These are phyloP conservation scores for Cyprinella venusta DNA, from an alignment of 2,797 vertebrate genomes.

Conservation along the genomic window DNA sequence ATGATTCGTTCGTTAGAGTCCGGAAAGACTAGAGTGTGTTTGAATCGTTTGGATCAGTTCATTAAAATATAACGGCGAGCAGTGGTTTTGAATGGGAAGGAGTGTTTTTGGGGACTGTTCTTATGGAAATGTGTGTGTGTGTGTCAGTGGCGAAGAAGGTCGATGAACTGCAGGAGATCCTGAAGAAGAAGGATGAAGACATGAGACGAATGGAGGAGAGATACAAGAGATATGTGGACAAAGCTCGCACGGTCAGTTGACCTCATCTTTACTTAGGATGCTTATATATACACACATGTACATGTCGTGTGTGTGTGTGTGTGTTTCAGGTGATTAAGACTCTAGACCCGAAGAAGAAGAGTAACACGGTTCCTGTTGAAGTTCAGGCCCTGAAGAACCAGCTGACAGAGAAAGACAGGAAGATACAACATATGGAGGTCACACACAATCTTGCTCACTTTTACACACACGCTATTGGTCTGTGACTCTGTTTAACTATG, in stretches of 20 bases:
- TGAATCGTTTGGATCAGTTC: neutral
- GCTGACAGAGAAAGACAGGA: constrained; percentile 82
- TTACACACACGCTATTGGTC: no score
- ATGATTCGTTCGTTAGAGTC: neutral
- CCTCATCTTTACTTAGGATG: neutral
- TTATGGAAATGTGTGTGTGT: neutral
- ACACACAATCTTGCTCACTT: neutral
- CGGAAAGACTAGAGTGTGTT: neutral
- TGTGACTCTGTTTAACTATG: neutral
- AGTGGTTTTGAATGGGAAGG: neutral
- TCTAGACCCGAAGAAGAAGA: no score
- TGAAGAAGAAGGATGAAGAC: constrained; percentile 89
- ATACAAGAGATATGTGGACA: constrained; percentile 88
- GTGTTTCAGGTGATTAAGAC: constrained; percentile 85
- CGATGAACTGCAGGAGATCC: constrained; percentile 84
- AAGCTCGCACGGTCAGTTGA: constrained; percentile 80
- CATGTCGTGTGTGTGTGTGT: constrained; percentile 11
- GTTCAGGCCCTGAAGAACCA: constrained; percentile 85
- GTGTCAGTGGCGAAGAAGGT: constrained; percentile 83
- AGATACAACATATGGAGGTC: constrained; percentile 87
- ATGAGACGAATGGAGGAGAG: constrained; percentile 90
- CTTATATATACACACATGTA: no score
- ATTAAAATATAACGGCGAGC: neutral
- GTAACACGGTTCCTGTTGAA: no score
- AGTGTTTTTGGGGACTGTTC: neutral